phyloP scores from a whole-genome alignment of 2,888 invertebrate species.

The Nomada hirtipes region DNA sequence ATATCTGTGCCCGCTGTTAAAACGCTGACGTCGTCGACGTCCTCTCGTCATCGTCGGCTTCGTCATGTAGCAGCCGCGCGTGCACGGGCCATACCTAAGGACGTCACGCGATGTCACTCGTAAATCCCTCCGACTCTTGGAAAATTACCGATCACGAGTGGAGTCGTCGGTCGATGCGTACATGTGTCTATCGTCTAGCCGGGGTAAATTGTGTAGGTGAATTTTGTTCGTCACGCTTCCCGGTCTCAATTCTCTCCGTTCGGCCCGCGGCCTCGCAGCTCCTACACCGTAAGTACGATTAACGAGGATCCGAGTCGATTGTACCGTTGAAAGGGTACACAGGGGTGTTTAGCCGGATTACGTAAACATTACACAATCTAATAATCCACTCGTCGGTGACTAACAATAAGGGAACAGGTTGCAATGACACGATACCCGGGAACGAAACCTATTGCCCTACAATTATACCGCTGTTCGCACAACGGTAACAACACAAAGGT shows the following conservation, averaged over 20 bases:
- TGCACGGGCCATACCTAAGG: slow-evolving; percentile 2
- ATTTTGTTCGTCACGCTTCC: neutral
- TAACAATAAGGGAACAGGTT: neutral
- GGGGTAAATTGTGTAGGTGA: neutral
- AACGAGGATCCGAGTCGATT: too few relatives aligned
- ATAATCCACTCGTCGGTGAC: neutral
- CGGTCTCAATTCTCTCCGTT: neutral
- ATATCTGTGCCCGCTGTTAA: slow-evolving; percentile 50
- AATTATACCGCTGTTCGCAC: too few relatives aligned
- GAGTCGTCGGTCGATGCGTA: neutral
- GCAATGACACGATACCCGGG: neutral
- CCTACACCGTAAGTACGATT: too few relatives aligned
- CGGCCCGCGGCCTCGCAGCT: neutral
- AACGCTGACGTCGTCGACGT: slow-evolving; percentile 47
- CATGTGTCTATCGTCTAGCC: slow-evolving; percentile 13
- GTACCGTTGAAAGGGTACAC: neutral
- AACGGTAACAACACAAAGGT: too few relatives aligned
- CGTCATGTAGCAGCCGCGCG: slow-evolving; percentile 11
- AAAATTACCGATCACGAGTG: slow-evolving; percentile 70
- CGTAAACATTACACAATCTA: neutral
- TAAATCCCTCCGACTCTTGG: slow-evolving; percentile 66
- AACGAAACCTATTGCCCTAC: too few relatives aligned
- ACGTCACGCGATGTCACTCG: slow-evolving; percentile 48
- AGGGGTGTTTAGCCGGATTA: neutral
- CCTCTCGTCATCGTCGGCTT: slow-evolving; percentile 40